Percentiles rank a stretch among this genome's conserved stretches.
phyloP scores from a whole-genome alignment of 1,140 invertebrate genomes.

The Leptopilina boulardi region DNA sequence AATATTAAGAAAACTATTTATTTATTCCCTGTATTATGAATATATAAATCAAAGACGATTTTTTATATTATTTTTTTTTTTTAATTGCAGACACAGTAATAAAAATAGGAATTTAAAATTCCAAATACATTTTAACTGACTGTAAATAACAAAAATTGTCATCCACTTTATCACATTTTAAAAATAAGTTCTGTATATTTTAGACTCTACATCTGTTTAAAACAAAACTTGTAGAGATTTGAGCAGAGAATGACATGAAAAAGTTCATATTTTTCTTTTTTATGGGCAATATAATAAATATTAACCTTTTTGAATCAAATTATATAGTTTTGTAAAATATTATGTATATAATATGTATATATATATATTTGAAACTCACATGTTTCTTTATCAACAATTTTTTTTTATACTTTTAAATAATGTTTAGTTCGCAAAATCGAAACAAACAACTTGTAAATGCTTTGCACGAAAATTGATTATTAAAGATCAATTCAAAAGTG shows the following conservation, averaged over 20 bases:
- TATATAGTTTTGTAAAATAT: background rate
- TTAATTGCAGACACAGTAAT: background rate
- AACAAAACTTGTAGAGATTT: conserved; percentile 32
- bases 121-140: conserved; percentile 15
- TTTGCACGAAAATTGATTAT: background rate
- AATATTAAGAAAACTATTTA: too few relatives aligned
- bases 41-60: background rate
- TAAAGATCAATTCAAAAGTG: background rate
- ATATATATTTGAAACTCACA: background rate
- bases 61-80: background rate
- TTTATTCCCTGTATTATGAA: background rate
- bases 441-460: background rate
- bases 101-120: background rate
- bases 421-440: background rate
- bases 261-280: background rate
- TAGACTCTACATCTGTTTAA: conserved; percentile 25
- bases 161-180: conserved; percentile 10
- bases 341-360: background rate
- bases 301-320: background rate
- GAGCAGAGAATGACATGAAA: conserved; percentile 17
- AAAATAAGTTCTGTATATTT: background rate
- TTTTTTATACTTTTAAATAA: background rate
- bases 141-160: conserved; percentile 25
- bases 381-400: background rate
- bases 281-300: background rate